Evolutionary conservation across 2,113 vertebrate genomes (phyloP).

Genomic region (Hemichromis elongatus): DNA sequence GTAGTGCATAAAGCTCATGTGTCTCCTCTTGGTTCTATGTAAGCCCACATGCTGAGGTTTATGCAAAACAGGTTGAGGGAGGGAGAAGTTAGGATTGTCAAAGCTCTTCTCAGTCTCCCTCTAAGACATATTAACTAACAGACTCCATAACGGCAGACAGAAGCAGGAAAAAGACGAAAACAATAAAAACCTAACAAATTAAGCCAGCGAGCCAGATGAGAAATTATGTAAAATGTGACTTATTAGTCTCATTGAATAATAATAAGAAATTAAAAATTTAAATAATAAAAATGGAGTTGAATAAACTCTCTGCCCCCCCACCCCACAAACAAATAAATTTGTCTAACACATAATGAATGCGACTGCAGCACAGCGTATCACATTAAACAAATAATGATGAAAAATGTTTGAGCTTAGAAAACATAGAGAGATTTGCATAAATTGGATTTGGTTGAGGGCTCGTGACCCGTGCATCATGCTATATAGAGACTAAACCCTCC

Average conservation of each 20-base stretch:
- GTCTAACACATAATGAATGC: constrained; percentile 39
- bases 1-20: background rate
- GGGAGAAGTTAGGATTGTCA: background rate
- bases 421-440: constrained; percentile 43
- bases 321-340: background rate
- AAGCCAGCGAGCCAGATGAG: constrained; percentile 46
- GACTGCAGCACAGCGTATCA: constrained; percentile 11
- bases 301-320: constrained; percentile 3
- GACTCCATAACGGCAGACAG: background rate
- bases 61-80: background rate
- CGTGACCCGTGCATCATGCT: constrained; percentile 1
- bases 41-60: background rate
- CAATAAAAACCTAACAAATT: constrained; percentile 34
- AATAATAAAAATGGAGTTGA: background rate
- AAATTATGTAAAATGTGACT: constrained; percentile 49
- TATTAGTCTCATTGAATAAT: constrained; percentile 22
- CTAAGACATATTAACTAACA: constrained; percentile 38
- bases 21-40: background rate
- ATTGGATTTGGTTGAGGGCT: constrained; percentile 48
- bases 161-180: background rate
- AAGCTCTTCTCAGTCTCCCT: constrained; percentile 14
- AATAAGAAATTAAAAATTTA: background rate
- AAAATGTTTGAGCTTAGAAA: constrained; percentile 27
- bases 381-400: constrained; percentile 50
- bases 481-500: background rate